Conservation (phyloP, 2,888 invertebrate genomes). For the Ochlodes sylvanus region DNA sequence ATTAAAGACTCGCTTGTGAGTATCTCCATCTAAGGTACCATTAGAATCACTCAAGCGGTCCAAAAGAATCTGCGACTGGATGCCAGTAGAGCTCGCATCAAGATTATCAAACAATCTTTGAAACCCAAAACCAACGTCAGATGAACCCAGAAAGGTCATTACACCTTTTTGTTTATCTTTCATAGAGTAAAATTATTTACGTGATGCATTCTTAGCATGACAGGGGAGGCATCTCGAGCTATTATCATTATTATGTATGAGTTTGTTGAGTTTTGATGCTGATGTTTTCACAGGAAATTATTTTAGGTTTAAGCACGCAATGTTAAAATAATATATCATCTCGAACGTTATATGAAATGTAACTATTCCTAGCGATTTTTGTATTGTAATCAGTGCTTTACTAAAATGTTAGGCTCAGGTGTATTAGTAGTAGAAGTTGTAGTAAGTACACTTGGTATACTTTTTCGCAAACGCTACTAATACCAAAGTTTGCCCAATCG, state of each 20-base stretch:
- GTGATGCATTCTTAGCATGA: conserved; percentile 69
- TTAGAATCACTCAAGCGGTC: conserved; percentile 31
- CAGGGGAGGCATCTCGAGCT: conserved; percentile 48
- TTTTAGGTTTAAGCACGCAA: neutral
- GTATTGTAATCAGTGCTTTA: too few relatives aligned
- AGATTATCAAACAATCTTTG: conserved; percentile 43
- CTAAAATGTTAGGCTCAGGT: too few relatives aligned
- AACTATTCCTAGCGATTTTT: too few relatives aligned
- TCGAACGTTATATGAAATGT: too few relatives aligned
- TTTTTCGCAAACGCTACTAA: too few relatives aligned
- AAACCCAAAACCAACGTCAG: conserved; percentile 51
- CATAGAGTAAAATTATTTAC: conserved; percentile 68
- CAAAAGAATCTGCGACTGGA: conserved; percentile 33
- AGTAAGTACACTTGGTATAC: too few relatives aligned
- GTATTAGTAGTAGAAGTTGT: too few relatives aligned
- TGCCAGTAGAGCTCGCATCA: conserved; percentile 24
- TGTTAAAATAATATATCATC: too few relatives aligned
- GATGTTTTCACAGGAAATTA: neutral
- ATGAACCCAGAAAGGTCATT: conserved; percentile 52
- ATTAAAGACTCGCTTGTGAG: conserved; percentile 2
- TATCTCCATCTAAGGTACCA: conserved; percentile 27
- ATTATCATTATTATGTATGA: conserved; percentile 64
- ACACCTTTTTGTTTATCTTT: conserved; percentile 55
- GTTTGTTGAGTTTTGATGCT: conserved; percentile 40
- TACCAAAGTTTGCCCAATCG: too few relatives aligned